Conservation (phyloP, 2,113 vertebrate genomes). For the Forbesichthys agassizii region DNA sequence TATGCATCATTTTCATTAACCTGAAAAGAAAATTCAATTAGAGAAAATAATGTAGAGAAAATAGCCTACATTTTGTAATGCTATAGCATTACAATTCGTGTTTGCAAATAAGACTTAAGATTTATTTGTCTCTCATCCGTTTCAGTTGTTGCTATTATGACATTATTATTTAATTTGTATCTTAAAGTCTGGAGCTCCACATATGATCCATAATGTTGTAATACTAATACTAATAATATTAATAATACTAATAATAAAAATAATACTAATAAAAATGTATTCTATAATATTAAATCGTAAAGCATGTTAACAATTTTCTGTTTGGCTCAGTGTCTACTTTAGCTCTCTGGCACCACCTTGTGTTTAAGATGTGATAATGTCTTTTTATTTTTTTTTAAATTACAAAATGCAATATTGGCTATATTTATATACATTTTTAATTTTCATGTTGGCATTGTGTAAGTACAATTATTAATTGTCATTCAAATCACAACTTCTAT, state of each 20-base stretch:
- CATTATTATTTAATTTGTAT: background rate
- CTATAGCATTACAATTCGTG: conserved; percentile 1
- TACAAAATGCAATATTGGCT: background rate
- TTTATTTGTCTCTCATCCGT: background rate
- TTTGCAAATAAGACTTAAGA: conserved; percentile 14
- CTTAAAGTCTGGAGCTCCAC: background rate
- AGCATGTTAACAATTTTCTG: too few relatives aligned
- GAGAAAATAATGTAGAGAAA: conserved; percentile 9
- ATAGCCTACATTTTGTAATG: background rate
- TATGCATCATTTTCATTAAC: conserved; percentile 15
- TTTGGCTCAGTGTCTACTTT: background rate
- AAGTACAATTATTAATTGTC: too few relatives aligned
- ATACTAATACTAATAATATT: background rate
- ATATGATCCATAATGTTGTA: background rate
- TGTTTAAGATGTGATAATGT: conserved; percentile 49
- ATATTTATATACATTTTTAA: background rate
- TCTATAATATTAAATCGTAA: too few relatives aligned
- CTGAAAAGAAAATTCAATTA: conserved; percentile 1
- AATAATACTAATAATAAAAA: background rate
- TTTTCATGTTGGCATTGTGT: background rate
- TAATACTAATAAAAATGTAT: too few relatives aligned
- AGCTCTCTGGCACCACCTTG: conserved; percentile 75
- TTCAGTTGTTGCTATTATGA: background rate
- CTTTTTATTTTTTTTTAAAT: conserved; percentile 10
- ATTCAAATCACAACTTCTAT: too few relatives aligned